Base-by-base conservation (phyloP, 2,888 invertebrate genomes). In the Marasmarcha lunaedactyla region DNA sequence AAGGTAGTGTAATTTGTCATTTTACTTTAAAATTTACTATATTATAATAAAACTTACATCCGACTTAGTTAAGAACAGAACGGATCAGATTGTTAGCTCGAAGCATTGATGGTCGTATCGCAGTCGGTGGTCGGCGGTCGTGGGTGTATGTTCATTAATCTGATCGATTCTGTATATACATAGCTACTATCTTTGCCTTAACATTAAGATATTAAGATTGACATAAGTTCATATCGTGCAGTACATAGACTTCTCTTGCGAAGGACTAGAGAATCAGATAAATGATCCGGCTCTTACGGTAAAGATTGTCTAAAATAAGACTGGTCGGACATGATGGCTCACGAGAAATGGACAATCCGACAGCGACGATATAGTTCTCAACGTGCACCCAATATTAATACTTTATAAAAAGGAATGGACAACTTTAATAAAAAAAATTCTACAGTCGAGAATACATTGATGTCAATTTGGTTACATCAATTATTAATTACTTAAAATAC, bases 381-480 rank as follows among this genome's bases (percentile, higher is more conserved):
- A 43, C 47, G 49, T 47, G 50, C 45, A 45, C 50, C 47, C 48
- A 49, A 55, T 41, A 51, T 47, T 48, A 52, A 50, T 55, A 51
- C 54, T 58, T 60, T 61, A 63, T 57, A 50, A 62, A 58, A 64
- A 65, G 64, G 63, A 67, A 63, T 69, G 69, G 69, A 71, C 70
- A 69, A 57, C 59, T 59, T 60, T 42, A 56, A 9, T 14, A 15
- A n/a, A n/a, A n/a, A n/a, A n/a, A n/a, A n/a, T 35, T 36, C 35
- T 30, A 36, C 38, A 57, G 48, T 55, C 52, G 49, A 60, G 52
- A 55, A 54, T 56, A 54, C 46, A 59, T 61, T 62, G 55, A 63
- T 55, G 50, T 56, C 51, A 52, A 57, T 48, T 63, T 61, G 55
- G 57, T 62, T 55, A 60, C 50, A 58, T 52, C 52, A 58, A 54